Evolutionary conservation across 2,888 invertebrate species (phyloP).

Genomic region (Sphecodes monilicornis): DNA sequence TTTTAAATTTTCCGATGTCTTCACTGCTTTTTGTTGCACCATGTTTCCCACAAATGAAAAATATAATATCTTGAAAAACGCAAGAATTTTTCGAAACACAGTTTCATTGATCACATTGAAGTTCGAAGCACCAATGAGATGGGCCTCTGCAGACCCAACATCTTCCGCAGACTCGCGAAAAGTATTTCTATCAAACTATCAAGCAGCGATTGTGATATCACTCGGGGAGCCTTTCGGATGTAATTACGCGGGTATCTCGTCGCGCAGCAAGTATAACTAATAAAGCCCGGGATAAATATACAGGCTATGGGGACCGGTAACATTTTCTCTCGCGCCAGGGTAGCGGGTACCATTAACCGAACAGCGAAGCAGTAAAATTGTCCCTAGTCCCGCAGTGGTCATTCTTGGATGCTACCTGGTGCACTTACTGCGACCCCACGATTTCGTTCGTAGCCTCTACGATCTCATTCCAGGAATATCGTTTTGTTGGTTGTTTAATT

Average conservation of each 20-base stretch:
- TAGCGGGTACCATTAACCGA: neutral
- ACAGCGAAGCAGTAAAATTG: slow-evolving; percentile 5
- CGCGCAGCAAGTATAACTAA: neutral
- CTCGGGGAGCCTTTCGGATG: neutral
- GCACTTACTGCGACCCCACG: slow-evolving; percentile 5
- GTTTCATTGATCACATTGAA: no score
- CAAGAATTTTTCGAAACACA: no score
- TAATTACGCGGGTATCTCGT: neutral
- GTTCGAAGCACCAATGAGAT: no score
- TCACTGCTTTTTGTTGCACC: no score
- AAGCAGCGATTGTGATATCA: neutral
- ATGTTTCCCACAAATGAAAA: no score
- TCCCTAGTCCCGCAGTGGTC: neutral
- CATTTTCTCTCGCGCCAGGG: neutral
- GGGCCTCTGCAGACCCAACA: no score
- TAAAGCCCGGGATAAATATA: neutral
- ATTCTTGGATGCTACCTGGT: neutral
- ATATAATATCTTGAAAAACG: no score
- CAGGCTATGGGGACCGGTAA: neutral
- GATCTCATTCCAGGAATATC: slow-evolving; percentile 25
- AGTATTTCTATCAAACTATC: neutral
- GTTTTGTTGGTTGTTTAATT: slow-evolving; percentile 42
- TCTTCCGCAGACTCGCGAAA: neutral
- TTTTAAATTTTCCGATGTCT: no score
- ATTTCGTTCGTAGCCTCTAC: slow-evolving; percentile 2